These are phyloP conservation scores for Sebastiscus albofasciatus DNA, from an alignment of 2,797 vertebrate species.

Conservation along the genomic window DNA sequence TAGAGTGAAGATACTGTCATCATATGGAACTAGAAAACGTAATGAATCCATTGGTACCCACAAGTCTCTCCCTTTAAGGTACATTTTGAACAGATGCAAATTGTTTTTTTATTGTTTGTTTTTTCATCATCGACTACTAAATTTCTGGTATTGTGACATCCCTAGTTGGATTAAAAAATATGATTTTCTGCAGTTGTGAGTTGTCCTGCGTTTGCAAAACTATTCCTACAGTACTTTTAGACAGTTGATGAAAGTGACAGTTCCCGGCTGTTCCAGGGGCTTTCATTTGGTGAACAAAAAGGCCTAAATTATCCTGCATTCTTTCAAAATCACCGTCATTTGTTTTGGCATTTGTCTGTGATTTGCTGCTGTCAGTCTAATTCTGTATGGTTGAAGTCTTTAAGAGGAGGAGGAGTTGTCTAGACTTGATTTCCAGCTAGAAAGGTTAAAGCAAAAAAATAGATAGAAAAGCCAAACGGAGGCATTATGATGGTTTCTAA, in stretches of 20 bases:
- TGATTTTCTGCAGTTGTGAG: not conserved
- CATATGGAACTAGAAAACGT: no score
- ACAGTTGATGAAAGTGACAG: slow-evolving; percentile 32
- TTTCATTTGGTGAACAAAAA: slow-evolving; percentile 10
- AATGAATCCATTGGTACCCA: no score
- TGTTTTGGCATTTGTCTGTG: not conserved
- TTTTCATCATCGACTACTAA: no score
- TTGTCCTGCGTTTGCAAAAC: not conserved
- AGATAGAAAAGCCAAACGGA: not conserved
- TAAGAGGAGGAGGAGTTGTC: not conserved
- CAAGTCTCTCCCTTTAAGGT: no score
- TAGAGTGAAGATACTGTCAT: no score
- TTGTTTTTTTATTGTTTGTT: no score
- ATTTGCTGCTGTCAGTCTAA: slow-evolving; percentile 4
- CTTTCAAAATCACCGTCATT: slow-evolving; percentile 29
- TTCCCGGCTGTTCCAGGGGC: not conserved
- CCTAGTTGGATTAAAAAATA: no score
- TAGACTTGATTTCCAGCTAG: not conserved
- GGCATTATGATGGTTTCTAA: not conserved
- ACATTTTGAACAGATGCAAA: no score
- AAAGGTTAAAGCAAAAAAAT: not conserved
- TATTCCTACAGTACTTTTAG: not conserved
- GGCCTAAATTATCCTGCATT: slow-evolving; percentile 38
- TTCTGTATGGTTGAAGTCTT: not conserved
- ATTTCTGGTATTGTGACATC: no score